Base-by-base conservation (phyloP, 2,888 invertebrate species). In the Synergus umbraculus region DNA sequence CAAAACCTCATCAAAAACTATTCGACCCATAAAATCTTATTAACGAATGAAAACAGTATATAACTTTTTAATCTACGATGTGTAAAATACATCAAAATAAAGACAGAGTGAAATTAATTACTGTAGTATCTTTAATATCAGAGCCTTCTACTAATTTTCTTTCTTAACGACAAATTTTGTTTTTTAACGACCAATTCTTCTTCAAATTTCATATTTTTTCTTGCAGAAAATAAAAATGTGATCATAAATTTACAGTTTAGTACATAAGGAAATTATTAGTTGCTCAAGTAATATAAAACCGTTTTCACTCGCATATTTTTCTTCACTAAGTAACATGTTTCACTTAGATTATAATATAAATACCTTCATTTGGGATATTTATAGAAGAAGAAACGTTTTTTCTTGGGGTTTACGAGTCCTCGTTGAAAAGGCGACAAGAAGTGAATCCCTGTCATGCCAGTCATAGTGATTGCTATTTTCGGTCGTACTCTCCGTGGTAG, bases 381-480 rank as follows among this genome's bases (percentile, higher is more conserved):
- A 73, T 73, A 73, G 73, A 54, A 37, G 5, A 54, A 73, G 29
- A 49, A 22, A n/a, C 5, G 9, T 54, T 54, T 46, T 12, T 73
- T 54, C 15, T 49, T 29, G 73, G 73, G 54, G 73, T 37, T 54
- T 46, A 54, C 15, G 37, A 73, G 18, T 49, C 60, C 22, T 60
- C 22, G 46, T 73, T 73, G 37, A 73, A 73, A 73, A 13, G 73
- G 49, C 54, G 73, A 73, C 29, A 54, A 73, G 73, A 73, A 73
- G 73, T 73, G 73, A 73, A 49, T 73, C 73, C 49, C 73, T 54
- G 8, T 73, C 73, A 73, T 54, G 73, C 73, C 54, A 73, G 73
- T 73, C 73, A 73, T 54, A 73, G 73, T 54, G 73, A 73, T 54
- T 73, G 73, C 73, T 73, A 73, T 73, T 73, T 73, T 73, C 37